Conservation (phyloP, 1,140 invertebrate species). For the Bilobella aurantiaca region DNA sequence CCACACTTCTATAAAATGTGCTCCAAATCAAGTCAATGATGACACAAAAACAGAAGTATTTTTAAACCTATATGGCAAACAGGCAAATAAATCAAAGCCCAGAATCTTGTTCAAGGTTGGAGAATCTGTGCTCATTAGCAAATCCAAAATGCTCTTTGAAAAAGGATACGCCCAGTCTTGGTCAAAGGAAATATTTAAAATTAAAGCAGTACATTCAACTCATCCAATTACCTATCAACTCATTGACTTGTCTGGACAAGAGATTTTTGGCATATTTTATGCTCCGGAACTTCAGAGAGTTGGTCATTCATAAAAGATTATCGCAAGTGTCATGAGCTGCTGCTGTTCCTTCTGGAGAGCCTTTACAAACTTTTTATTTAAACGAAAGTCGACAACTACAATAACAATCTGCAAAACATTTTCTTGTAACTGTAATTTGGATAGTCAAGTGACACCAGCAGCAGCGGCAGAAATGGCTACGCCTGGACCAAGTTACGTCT, state of each 20-base stretch:
- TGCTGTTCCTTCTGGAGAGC: not conserved
- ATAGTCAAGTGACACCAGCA: not conserved
- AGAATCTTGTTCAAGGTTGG: slow-evolving; percentile 11
- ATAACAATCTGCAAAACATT: not conserved
- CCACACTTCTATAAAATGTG: slow-evolving; percentile 9
- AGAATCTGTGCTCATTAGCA: not conserved
- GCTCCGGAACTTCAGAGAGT: not conserved
- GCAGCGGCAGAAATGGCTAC: not conserved
- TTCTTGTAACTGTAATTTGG: not conserved
- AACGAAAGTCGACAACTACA: not conserved
- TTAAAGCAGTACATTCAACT: not conserved
- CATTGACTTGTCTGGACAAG: not conserved
- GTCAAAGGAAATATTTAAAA: not conserved
- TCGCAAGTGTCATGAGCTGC: not conserved
- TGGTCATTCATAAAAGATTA: not conserved
- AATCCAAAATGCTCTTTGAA: not conserved
- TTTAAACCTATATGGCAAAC: not conserved
- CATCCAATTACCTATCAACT: slow-evolving; percentile 2
- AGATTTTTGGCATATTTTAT: not conserved
- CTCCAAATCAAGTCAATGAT: slow-evolving; percentile 13
- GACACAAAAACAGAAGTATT: slow-evolving; percentile 7
- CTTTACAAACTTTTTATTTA: not conserved
- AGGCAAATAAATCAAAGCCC: not conserved
- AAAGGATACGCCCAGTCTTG: not conserved
- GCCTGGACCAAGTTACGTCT: not conserved